Base-by-base conservation (phyloP, 2,797 vertebrate genomes). In the Knipowitschia caucasica region DNA sequence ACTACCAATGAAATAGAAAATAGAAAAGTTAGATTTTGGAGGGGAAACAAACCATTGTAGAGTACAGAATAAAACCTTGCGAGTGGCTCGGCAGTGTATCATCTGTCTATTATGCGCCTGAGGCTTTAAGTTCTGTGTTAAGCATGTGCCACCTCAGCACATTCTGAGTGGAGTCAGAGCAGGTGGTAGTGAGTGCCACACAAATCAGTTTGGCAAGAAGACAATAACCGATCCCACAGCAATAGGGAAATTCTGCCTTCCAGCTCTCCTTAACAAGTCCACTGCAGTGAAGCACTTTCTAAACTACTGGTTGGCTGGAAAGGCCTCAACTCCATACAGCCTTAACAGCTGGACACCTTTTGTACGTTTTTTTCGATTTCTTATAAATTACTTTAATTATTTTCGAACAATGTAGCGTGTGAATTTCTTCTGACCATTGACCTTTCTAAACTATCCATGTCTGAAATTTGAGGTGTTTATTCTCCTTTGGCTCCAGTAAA, bases 161-260 rank as follows among this genome's bases (percentile, higher is more conserved):
- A 74, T 82, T 79, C 12, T 30, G 21, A 49, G 33, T 14, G 50
- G 50, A 46, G 43, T 42, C 59, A 11, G 50, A 53, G 51, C 45
- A 60, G 63, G 40, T 67, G 60, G 29, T 60, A 52, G 35, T 7
- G 34, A 64, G 31, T 36, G 30, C 56, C 38, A 55, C 61, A 70
- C 71, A 77, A 82, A 85, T 85, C 74, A 74, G 63, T 71, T 50
- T 50, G 42, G 30, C 53, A 56, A 63, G 44, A 25, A 57, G 62
- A 53, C 55, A 74, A 61, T 77, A 71, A 80, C 71, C 42, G 57
- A 62, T 61, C 56, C 61, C 62, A 34, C 42, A 63, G 59, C 64
- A 27, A 57, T 30, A 30, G 31, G 58, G 18, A 57, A 58, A 57
- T 67, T 65, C 55, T 53, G 14, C 68, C 42, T 56, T 60, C 59